Base-by-base conservation (phyloP, 2,113 vertebrate species). In the Scalopus aquaticus region DNA sequence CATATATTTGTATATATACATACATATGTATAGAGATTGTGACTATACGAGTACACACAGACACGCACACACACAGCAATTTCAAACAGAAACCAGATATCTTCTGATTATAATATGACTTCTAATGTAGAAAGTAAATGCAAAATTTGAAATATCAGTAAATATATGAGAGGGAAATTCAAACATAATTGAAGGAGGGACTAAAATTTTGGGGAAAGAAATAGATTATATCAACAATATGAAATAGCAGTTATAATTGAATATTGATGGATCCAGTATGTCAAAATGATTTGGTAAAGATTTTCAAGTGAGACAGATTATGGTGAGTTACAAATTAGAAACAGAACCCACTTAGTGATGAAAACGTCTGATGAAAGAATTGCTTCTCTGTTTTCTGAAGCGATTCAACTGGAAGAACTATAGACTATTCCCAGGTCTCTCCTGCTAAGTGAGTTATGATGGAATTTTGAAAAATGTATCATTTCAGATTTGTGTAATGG, bases 281-380 rank as follows among this genome's bases (percentile, higher is more conserved):
- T 86, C 35, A n/a, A 87, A 89, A 92, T 58, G 58, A 83, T 62
- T 74, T 85, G 73, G 82, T 54, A 95, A 93, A 88, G 64, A 70
- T 93, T 95, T 96, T 81, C 70, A 95, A 93, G 69, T 65, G 60
- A 95, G 72, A 62, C 30, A 79, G 78, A 83, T 86, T 72, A 90
- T 22, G 15, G 22, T 42, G 79, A 67, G 35, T 37, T 89, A 30
- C 74, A 94, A 93, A 94, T 77, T 9, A 94, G 80, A 96, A 95
- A 72, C 54, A 94, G 91, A 93, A 78, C 44, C 62, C 32, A 44
- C 1, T 17, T 60, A 91, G 32, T 62, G 79, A 91, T 78, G 60
- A 67, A 95, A 82, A 64, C 22, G 46, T 77, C n/a, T 79, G 64
- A 79, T 80, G 82, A 94, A 85, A 92, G 60, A 91, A 95, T 90